Evolutionary conservation across 2,797 vertebrate genomes (phyloP).

Genomic region (Pyrocephalus nanus): DNA sequence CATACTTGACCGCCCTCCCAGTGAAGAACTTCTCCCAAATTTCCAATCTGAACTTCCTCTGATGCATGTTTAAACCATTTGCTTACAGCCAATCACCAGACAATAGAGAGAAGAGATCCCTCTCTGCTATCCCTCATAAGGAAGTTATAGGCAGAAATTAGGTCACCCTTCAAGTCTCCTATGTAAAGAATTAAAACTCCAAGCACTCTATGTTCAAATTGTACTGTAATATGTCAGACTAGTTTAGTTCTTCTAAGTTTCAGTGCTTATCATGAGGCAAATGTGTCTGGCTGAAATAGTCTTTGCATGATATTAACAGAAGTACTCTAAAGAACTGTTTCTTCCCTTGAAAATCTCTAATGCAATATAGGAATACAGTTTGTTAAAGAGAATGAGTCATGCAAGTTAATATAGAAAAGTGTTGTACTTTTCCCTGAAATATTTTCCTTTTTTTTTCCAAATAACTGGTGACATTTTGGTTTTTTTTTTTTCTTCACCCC

Average conservation of each 20-base stretch:
- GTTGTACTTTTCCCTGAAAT: background rate
- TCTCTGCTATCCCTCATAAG: rapidly evolving
- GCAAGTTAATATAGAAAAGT: background rate
- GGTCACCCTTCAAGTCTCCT: background rate
- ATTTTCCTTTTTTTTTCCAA: background rate
- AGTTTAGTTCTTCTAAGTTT: background rate
- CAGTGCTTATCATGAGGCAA: background rate
- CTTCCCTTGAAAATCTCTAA: background rate
- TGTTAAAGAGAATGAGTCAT: background rate
- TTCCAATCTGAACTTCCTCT: background rate
- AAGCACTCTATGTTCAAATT: background rate
- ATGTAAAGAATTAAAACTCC: background rate
- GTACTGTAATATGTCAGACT: background rate
- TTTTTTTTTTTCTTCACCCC: background rate
- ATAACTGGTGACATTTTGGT: background rate
- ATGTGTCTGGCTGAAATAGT: background rate
- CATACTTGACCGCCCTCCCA: background rate
- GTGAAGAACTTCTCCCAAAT: background rate
- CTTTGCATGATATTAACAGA: background rate
- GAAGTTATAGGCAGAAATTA: background rate
- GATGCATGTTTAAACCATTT: background rate
- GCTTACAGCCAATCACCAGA: background rate
- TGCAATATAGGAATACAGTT: background rate
- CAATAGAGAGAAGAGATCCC: background rate
- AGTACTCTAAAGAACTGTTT: background rate